Percentiles rank a stretch among this genome's conserved stretches.
Evolutionary conservation across 2,888 invertebrate genomes (phyloP).

Genomic region (Megamerina dolium): DNA sequence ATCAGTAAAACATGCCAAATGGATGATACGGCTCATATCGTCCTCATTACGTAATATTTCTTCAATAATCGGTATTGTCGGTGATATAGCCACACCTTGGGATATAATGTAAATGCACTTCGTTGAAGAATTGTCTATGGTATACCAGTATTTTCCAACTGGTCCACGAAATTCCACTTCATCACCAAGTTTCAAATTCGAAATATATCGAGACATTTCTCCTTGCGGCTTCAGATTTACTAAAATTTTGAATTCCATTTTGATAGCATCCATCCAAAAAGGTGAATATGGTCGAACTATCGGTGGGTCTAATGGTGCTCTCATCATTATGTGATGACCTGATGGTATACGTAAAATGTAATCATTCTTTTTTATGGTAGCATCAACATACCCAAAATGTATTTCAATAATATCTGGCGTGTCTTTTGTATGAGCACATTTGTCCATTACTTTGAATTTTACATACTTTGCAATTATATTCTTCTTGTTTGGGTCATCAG

Average conservation of each 20-base stretch:
- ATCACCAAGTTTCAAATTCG: constrained; percentile 50
- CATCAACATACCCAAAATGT: constrained; percentile 28
- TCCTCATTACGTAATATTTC: constrained; percentile 60
- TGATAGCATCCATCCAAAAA: constrained; percentile 33
- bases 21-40: constrained; percentile 58
- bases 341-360: constrained; percentile 36
- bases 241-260: constrained; percentile 54
- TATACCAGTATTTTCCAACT: constrained; percentile 45
- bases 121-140: constrained; percentile 8
- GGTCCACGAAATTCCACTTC: constrained; percentile 66
- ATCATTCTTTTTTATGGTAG: constrained; percentile 16
- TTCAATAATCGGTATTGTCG: constrained; percentile 60
- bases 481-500: constrained; percentile 21
- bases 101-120: constrained; percentile 52
- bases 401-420: constrained; percentile 26
- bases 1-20: constrained; percentile 59
- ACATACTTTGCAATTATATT: constrained; percentile 31
- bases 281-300: constrained; percentile 45
- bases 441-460: constrained; percentile 23
- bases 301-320: constrained; percentile 12
- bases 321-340: constrained; percentile 38
- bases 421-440: constrained; percentile 10
- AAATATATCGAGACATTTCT: constrained; percentile 55
- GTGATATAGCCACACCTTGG: constrained; percentile 73
- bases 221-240: constrained; percentile 58